Base-by-base conservation (phyloP, 2,113 vertebrate species). In the Forbesichthys agassizii region DNA sequence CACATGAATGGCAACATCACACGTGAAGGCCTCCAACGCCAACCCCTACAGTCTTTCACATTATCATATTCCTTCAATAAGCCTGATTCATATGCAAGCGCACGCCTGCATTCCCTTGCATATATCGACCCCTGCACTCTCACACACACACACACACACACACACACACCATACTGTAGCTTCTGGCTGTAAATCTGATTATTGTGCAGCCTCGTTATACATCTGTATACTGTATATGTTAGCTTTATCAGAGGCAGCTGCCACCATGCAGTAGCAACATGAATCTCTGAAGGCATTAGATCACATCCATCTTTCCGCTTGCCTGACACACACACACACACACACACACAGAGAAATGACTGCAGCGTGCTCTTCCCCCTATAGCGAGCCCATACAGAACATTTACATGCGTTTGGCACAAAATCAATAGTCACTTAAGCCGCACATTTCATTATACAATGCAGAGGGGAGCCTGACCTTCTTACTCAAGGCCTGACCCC, bases 341-440 rank as follows among this genome's bases (percentile, higher is more conserved):
- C 12, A 64, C 16, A 36, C 11, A 11, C 20, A 27, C 64, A 33
- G 4, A 11, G 49, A 42, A 68, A 33, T 42, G 27, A 18, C 66
- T 62, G 36, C 36, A 42, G 36, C 5, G 36, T 42, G 36, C 36
- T 42, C 66, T 20, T 59, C 10, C 64, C 8, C 16, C 55, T 57
- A 5, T 27, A 69, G 64, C 62, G 74, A 70, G 51, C 76, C 55
- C 59, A 61, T 75, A 74, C 73, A 67, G 64, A 58, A 78, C 82
- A 73, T 90, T 82, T 79, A 80, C 76, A 86, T 68, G 77, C 80
- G 61, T 79, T 74, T 77, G 88, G 48, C 89, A 77, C 72, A 79
- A 84, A 90, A 90, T 92, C 89, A 89, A 92, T 92, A 84, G 63
- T 71, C 77, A 87, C 87, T 90, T 79, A 85, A 80, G 74, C 73